Conservation (phyloP, 2,113 vertebrate genomes). For the Zonotrichia leucophrys region DNA sequence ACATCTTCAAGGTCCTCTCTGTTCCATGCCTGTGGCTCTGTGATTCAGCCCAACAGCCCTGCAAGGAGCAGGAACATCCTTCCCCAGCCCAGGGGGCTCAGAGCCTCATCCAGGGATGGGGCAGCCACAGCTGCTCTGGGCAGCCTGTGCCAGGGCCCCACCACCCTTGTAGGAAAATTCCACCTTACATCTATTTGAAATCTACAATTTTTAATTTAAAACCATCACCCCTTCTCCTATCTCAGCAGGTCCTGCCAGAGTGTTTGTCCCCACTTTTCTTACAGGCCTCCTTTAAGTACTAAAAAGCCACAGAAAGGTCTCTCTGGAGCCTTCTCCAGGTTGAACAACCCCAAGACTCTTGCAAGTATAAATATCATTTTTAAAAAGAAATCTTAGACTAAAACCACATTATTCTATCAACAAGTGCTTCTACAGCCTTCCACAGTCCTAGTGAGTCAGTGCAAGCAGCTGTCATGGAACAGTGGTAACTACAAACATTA, state of each 20-base stretch:
- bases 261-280: not conserved
- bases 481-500: not conserved
- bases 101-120: not conserved
- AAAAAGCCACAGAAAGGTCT: not conserved
- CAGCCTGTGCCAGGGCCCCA: not conserved
- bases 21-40: not conserved
- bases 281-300: not conserved
- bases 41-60: not conserved
- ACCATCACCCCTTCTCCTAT: not conserved
- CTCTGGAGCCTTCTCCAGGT: not conserved
- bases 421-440: not conserved
- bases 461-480: not conserved
- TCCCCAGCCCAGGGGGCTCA: not conserved
- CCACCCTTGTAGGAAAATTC: rapidly evolving
- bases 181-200: not conserved
- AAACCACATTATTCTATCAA: not conserved
- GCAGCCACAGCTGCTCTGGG: not conserved
- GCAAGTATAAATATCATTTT: not conserved
- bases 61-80: not conserved
- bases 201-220: not conserved
- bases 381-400: not conserved
- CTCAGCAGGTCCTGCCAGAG: not conserved
- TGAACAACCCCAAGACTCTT: not conserved
- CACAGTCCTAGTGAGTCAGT: not conserved
- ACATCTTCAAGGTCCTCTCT: not conserved